These are phyloP conservation scores for Cepaea hortensis DNA, from an alignment of 2,888 invertebrate genomes.

Conservation along the genomic window DNA sequence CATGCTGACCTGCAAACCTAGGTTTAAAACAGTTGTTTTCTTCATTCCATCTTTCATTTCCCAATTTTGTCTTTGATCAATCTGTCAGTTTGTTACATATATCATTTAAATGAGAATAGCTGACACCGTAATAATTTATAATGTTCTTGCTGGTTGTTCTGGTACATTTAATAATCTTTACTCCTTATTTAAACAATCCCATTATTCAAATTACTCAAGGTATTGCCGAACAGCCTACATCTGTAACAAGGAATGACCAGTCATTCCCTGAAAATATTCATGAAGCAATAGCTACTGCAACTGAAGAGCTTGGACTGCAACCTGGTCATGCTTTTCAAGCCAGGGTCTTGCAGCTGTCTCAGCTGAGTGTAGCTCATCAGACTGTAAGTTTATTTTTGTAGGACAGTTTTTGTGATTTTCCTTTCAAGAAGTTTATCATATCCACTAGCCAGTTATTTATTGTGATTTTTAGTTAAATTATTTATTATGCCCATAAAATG, in stretches of 20 bases:
- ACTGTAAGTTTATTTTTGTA: constrained; percentile 62
- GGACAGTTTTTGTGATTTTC: neutral
- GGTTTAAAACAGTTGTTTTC: too few species aligned
- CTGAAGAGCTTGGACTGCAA: constrained; percentile 70
- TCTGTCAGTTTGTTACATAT: too few species aligned
- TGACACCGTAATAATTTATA: too few species aligned
- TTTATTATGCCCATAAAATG: neutral
- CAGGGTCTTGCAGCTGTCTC: constrained; percentile 72
- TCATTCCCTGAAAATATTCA: constrained; percentile 69
- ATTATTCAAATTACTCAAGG: constrained; percentile 64
- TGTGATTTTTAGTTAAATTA: neutral
- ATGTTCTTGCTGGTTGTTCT: too few species aligned
- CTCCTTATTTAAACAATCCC: constrained; percentile 64
- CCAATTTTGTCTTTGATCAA: too few species aligned
- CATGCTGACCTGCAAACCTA: too few species aligned
- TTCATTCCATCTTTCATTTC: too few species aligned
- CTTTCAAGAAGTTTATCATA: neutral
- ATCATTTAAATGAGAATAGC: too few species aligned
- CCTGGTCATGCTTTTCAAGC: constrained; percentile 74
- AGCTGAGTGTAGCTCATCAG: constrained; percentile 72
- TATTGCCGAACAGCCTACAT: constrained; percentile 55
- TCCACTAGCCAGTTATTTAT: neutral
- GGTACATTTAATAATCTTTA: too few species aligned
- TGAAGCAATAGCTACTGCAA: constrained; percentile 74
- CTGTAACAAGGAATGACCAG: constrained; percentile 57